Evolutionary conservation across 2,113 vertebrate species (phyloP).

Genomic region (Donacobius atricapilla): DNA sequence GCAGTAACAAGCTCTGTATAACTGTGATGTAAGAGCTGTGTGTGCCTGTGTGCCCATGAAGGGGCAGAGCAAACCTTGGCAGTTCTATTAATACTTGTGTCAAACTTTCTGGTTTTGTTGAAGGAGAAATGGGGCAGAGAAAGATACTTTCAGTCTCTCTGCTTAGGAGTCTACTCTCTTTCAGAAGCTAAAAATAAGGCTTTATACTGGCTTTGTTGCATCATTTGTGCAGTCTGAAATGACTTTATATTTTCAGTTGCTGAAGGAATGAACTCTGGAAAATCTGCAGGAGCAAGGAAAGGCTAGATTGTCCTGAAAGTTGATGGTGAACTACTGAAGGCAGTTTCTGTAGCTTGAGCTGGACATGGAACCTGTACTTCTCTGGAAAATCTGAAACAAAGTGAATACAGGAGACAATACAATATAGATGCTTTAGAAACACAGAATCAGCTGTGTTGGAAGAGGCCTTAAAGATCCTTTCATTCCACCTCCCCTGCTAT

Average conservation of each 20-base stretch:
- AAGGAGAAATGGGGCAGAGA: background rate
- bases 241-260: background rate
- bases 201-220: background rate
- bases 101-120: background rate
- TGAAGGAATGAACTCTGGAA: background rate
- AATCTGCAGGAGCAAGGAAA: background rate
- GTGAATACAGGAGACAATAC: background rate
- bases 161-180: background rate
- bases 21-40: background rate
- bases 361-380: background rate
- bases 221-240: background rate
- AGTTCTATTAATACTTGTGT: background rate
- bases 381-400: background rate
- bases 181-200: background rate
- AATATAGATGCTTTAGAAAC: background rate
- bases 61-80: background rate
- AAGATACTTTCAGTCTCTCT: background rate
- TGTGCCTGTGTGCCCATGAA: background rate
- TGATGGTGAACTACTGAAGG: background rate
- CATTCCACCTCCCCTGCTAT: background rate
- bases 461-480: background rate
- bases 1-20: background rate
- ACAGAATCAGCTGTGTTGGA: background rate
- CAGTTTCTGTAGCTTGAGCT: background rate
- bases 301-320: background rate